Evolutionary conservation across 2,797 vertebrate species (phyloP), one percentile per base, ranked within the genome.

Genomic region (Xerus rutilus): DNA sequence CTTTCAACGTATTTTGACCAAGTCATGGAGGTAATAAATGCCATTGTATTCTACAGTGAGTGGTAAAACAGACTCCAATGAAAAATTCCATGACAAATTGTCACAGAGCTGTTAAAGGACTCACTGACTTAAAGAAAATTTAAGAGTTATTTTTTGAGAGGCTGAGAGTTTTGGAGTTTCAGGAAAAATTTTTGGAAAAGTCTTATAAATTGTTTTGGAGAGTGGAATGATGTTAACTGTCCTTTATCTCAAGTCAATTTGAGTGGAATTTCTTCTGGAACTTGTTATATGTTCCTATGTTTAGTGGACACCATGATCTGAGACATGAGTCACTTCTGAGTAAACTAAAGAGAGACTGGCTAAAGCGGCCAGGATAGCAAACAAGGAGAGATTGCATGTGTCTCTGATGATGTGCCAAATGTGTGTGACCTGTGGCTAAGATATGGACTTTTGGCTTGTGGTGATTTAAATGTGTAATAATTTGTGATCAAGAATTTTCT

Each of bases 401-500:
- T 83, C 18, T 57, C 39, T 79, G 83, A 52, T 67, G 32, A 45
- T 21, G 0, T 30, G 23, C 79, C 5, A 70, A 23, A 7, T 10
- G 11, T 73, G 4, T 15, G 49, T n/a, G 23, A 67, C 3, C 8
- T 43, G 5, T 76, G 62, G 8, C 11, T 23, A 74, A 62, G 17
- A 45, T 28, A 59, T 0, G 0, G 23, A 65, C 28, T 90, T 84
- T 72, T 21, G 18, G 12, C 30, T 35, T 62, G 73, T 15, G 10
- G 5, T 62, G 54, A 82, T 30, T 64, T 62, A 54, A 52, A 87
- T 35, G 14, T 30, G 17, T 78, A 82, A 8, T 69, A 32, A 45
- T 78, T 73, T 35, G 39, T 86, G 39, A 95, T 57, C 8, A 89
- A 89, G 21, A 89, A 86, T 32, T 11, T 77, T 64, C 23, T 52